Evolutionary conservation across 2,888 invertebrate genomes (phyloP).

Genomic region (Lamproptera curius): DNA sequence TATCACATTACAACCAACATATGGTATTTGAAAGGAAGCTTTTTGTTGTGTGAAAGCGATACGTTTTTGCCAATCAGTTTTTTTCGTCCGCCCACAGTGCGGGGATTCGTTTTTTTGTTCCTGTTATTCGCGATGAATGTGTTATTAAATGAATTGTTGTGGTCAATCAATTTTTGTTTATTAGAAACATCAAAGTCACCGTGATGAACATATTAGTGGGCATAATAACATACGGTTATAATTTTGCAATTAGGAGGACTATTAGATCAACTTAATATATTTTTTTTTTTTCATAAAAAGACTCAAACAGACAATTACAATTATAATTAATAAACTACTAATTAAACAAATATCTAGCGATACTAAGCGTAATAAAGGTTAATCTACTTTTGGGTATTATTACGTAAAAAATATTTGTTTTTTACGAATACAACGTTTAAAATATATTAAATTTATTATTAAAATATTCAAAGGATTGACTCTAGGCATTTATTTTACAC

Average conservation of each 20-base stretch:
- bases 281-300: too few species aligned
- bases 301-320: too few species aligned
- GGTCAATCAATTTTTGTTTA: background rate
- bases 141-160: background rate
- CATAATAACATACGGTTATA: too few species aligned
- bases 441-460: slow-evolving; percentile 10
- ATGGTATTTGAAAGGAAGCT: slow-evolving; percentile 37
- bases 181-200: background rate
- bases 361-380: too few species aligned
- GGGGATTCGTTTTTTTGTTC: background rate
- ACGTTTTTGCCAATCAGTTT: slow-evolving; percentile 23
- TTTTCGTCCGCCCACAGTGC: slow-evolving; percentile 11
- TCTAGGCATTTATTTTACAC: too few species aligned
- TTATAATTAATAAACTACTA: too few species aligned
- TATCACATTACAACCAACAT: slow-evolving; percentile 61
- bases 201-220: background rate
- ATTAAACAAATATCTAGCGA: too few species aligned
- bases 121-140: background rate
- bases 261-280: too few species aligned
- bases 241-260: too few species aligned
- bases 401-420: background rate
- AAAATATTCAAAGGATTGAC: too few species aligned
- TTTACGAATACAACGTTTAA: background rate
- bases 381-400: too few species aligned
- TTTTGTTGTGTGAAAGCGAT: slow-evolving; percentile 24